Conservation (phyloP, 2,113 vertebrate genomes). For the Oenanthe melanoleuca region DNA sequence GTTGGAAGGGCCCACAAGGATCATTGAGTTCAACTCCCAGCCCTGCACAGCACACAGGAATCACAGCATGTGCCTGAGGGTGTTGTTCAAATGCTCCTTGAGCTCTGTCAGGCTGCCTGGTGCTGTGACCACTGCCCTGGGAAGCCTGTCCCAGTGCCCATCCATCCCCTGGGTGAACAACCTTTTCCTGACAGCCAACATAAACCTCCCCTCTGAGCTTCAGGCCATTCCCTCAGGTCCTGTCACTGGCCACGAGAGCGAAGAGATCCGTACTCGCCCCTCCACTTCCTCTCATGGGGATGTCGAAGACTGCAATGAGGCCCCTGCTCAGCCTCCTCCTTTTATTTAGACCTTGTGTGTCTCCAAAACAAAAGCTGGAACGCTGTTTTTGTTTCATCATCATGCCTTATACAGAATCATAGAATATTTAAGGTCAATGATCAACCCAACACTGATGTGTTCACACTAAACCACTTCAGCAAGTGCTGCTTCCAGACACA, state of each 20-base stretch:
- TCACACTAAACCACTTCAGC: neutral
- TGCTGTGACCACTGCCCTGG: neutral
- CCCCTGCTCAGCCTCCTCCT: neutral
- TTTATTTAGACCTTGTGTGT: neutral
- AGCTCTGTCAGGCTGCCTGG: neutral
- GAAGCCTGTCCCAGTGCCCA: neutral
- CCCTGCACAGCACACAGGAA: accelerated
- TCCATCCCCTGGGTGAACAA: neutral
- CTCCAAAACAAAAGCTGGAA: neutral
- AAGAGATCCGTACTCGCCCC: accelerated
- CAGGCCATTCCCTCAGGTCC: neutral
- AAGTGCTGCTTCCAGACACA: neutral
- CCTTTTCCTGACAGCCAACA: neutral
- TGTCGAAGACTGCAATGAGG: neutral
- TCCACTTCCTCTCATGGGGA: neutral
- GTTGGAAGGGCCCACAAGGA: neutral
- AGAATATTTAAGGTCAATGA: neutral
- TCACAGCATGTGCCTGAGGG: neutral
- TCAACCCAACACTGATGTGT: accelerated
- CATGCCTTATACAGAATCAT: neutral
- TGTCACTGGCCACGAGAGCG: neutral
- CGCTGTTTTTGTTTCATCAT: neutral
- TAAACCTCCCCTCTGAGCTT: neutral
- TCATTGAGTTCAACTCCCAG: neutral
- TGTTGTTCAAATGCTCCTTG: neutral